A percentile compares a stretch with the other conserved stretches of the same genome.
Conservation (phyloP, 2,797 vertebrate species). For the Knipowitschia caucasica region DNA sequence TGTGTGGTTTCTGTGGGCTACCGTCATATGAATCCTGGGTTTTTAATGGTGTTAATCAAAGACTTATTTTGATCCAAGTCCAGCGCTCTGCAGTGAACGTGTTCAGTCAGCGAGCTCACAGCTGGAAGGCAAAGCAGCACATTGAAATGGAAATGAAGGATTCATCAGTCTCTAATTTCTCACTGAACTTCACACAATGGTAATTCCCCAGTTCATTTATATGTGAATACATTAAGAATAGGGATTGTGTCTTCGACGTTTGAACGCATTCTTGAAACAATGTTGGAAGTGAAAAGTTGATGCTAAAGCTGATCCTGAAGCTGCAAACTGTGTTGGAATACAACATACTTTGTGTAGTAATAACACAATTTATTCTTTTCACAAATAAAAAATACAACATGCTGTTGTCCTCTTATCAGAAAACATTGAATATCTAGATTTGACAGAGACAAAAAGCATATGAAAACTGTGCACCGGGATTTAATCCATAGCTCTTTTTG, state of each 20-base stretch:
- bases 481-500: too few species aligned
- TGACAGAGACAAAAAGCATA: too few species aligned
- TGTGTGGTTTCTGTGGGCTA: slow-evolving; percentile 46
- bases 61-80: slow-evolving; percentile 74
- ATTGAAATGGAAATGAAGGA: slow-evolving; percentile 79
- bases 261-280: slow-evolving; percentile 20
- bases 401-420: too few species aligned
- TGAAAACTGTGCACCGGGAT: too few species aligned
- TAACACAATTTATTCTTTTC: too few species aligned
- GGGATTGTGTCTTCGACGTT: slow-evolving; percentile 36
- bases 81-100: slow-evolving; percentile 75
- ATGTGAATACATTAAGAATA: slow-evolving; percentile 48
- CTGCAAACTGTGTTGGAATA: too few species aligned
- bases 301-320: too few species aligned
- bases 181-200: slow-evolving; percentile 39
- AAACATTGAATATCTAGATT: too few species aligned
- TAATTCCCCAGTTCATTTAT: slow-evolving; percentile 56
- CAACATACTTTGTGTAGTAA: too few species aligned
- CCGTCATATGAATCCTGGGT: slow-evolving; percentile 38
- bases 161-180: slow-evolving; percentile 57
- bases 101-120: slow-evolving; percentile 69
- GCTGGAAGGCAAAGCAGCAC: slow-evolving; percentile 59
- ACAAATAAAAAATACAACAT: too few species aligned
- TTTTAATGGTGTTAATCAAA: slow-evolving; percentile 60
- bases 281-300: slow-evolving; percentile 50